Percentiles rank a stretch among this genome's conserved stretches.
These are phyloP conservation scores for Palythoa caribaeorum DNA, from an alignment of 92 coral and sea anemone species.

Conservation along the genomic window DNA sequence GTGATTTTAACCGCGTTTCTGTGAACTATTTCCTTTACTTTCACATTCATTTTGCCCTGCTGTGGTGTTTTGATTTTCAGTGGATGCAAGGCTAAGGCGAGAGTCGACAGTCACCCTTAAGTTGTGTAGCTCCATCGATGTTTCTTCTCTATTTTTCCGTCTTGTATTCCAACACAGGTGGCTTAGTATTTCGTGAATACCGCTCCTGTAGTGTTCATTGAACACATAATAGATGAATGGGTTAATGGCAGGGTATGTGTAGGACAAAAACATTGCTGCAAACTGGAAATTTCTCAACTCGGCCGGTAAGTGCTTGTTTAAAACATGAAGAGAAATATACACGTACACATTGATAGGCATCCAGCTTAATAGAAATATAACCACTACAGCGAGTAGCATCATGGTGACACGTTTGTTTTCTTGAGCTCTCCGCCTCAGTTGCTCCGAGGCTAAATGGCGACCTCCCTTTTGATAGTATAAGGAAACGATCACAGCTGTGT, in stretches of 20 bases:
- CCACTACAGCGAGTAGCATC: constrained; percentile 45
- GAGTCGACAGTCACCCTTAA: constrained; percentile 6
- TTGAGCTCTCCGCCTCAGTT: constrained; percentile 37
- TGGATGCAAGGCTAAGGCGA: constrained; percentile 11
- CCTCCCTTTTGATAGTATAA: neutral
- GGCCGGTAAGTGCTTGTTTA: neutral
- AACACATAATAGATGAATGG: constrained; percentile 35
- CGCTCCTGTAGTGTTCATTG: constrained; percentile 43
- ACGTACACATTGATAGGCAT: constrained; percentile 38
- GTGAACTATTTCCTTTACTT: neutral
- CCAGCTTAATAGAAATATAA: constrained; percentile 50
- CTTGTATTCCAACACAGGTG: neutral
- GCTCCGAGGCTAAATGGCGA: constrained; percentile 36
- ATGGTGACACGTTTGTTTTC: constrained; percentile 60
- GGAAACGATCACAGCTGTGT: constrained; percentile 48
- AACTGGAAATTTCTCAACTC: neutral
- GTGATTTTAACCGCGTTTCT: neutral
- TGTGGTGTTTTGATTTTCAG: neutral
- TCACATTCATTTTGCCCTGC: neutral
- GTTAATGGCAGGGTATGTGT: constrained; percentile 21
- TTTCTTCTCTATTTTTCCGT: neutral
- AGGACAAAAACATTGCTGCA: constrained; percentile 18
- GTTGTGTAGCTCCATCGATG: neutral
- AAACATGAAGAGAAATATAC: neutral
- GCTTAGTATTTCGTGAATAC: constrained; percentile 5